These are phyloP conservation scores for Antechinus stuartii DNA, from an alignment of 2,113 vertebrate genomes.

Conservation along the genomic window DNA sequence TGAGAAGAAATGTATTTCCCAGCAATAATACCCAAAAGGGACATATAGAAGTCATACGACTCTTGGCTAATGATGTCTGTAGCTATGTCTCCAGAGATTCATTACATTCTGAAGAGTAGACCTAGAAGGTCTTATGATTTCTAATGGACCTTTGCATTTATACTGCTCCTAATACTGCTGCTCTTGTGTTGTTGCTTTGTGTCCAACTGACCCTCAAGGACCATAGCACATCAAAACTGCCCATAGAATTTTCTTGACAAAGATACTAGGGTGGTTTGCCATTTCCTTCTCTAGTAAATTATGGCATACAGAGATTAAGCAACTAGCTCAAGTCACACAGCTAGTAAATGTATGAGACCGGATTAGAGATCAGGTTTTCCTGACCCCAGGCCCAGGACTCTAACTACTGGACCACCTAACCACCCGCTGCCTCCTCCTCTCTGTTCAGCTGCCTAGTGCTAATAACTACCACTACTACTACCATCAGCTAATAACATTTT, in stretches of 20 bases:
- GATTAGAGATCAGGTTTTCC: not conserved
- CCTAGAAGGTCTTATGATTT: not conserved
- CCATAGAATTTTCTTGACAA: not conserved
- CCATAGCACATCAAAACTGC: not conserved
- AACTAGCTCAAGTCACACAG: not conserved
- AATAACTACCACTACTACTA: no score
- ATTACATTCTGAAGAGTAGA: not conserved
- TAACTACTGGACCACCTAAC: not conserved
- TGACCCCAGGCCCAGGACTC: not conserved
- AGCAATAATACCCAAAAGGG: not conserved
- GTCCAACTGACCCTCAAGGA: not conserved
- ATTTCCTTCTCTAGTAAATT: no score
- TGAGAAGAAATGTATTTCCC: not conserved
- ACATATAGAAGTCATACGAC: not conserved
- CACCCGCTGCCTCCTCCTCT: not conserved
- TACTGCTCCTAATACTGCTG: not conserved
- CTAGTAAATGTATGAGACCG: not conserved
- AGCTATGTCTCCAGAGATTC: not conserved
- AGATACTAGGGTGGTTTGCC: not conserved
- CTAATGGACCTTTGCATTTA: not conserved
- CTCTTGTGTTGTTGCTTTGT: not conserved
- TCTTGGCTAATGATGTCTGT: not conserved
- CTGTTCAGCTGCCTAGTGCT: no score
- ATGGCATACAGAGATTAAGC: not conserved
- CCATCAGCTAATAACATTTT: not conserved